Base-by-base conservation (phyloP, 2,113 vertebrate genomes). In the Phaethon lepturus region DNA sequence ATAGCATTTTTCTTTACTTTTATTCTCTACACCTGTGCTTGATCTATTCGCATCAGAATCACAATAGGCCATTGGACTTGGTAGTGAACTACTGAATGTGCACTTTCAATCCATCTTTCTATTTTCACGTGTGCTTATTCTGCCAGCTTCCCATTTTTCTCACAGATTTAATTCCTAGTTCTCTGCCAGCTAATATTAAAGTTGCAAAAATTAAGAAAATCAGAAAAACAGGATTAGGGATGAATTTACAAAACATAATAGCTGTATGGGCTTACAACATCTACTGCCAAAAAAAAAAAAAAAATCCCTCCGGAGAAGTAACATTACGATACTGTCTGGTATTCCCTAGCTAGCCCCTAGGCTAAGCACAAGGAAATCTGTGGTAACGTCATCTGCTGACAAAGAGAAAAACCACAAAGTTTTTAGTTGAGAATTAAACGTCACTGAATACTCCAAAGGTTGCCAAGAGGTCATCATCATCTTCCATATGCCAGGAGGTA, bases 371-470 rank as follows among this genome's bases (percentile, higher is more conserved):
- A 35, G 79, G 68, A 92, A 86, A 45, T 23, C 49, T 40, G 35
- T 1, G 0, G 42, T 35, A 94, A 86, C 40, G 2, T 96, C 42
- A 44, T 55, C 79, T 74, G 72, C 60, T 78, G 75, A 88, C 82
- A 96, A 86, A 62, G n/a, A 63, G 42, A 42, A 85, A 80, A 78
- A 42, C 29, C 44, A 56, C 64, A 8, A 50, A 63, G 60, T 23
- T 64, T 64, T 88, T 72, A 90, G 74, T 9, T 84, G 91, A 93
- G 55, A 94, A 86, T 88, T 80, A 91, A 91, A 85, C 45, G 59
- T 80, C 76, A 81, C 0, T 6, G 17, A 93, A 77, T 38, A 49
- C n/a, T 59, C 62, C 72, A 77, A 60, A 84, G 52, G 50, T 31
- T 86, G 69, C 42, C 20, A 35, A 82, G 84, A 82, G 66, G 53